These are phyloP conservation scores for Cecidostiba fungosa DNA, from an alignment of 2,888 invertebrate genomes.

Conservation along the genomic window DNA sequence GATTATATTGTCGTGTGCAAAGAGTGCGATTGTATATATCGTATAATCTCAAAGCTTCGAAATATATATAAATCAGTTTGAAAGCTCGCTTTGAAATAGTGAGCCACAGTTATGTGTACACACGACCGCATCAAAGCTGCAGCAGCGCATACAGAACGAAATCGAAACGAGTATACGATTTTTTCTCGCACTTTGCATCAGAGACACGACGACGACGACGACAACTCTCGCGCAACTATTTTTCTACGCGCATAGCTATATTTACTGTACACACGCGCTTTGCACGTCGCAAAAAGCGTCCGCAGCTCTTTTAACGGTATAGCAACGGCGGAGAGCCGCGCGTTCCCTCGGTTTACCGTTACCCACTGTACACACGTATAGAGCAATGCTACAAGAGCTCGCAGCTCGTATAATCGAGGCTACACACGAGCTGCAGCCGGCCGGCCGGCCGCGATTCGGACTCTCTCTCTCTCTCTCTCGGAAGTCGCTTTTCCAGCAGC, in stretches of 20 bases:
- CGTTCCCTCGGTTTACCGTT: conserved; percentile 51
- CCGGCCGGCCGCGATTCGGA: background rate
- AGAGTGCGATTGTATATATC: background rate
- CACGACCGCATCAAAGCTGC: too few species aligned
- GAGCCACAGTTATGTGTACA: too few species aligned
- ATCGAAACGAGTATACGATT: too few species aligned
- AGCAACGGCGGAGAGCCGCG: conserved; percentile 27
- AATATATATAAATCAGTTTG: too few species aligned
- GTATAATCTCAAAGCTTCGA: too few species aligned
- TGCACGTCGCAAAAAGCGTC: conserved; percentile 32
- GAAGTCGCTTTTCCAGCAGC: background rate
- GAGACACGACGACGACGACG: too few species aligned
- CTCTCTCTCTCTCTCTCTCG: background rate
- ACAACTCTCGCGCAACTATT: background rate
- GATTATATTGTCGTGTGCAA: too few species aligned
- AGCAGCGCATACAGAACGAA: too few species aligned
- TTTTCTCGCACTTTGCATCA: too few species aligned
- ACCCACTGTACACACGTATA: background rate
- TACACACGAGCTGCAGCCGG: background rate
- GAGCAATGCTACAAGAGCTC: background rate
- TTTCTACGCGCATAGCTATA: background rate
- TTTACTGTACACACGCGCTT: background rate
- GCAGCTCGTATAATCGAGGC: conserved; percentile 21
- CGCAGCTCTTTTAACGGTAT: conserved; percentile 53
- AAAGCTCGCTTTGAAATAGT: too few species aligned